Percentiles rank a stretch among this genome's conserved stretches.
These are phyloP conservation scores for Drosophila mercatorum DNA, from an alignment of 2,888 invertebrate species.

Conservation along the genomic window DNA sequence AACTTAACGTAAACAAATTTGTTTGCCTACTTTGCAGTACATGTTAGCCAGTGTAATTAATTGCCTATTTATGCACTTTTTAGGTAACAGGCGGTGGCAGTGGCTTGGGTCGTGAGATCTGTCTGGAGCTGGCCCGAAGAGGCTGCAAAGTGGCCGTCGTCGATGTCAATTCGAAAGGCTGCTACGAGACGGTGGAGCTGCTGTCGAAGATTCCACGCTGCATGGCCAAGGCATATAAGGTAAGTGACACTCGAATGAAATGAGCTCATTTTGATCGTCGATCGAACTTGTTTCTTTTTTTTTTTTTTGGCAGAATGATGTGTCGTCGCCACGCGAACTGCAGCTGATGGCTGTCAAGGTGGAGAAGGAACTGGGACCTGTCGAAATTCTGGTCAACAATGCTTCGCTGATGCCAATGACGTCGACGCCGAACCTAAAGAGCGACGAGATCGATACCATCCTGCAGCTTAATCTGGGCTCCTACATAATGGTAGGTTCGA, in stretches of 20 bases:
- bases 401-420: conserved; percentile 85
- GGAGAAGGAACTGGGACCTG: conserved; percentile 83
- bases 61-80: not conserved
- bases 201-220: conserved; percentile 81
- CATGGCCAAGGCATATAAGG: conserved; percentile 83
- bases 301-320: conserved; percentile 77
- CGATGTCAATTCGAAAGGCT: conserved; percentile 83
- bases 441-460: conserved; percentile 84
- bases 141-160: conserved; percentile 85
- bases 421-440: conserved; percentile 82
- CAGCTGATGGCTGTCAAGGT: conserved; percentile 82
- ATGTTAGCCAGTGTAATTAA: conserved; percentile 2
- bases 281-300: not conserved
- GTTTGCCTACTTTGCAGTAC: not conserved
- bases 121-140: conserved; percentile 83
- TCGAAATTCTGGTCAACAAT: conserved; percentile 85
- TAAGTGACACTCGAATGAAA: conserved; percentile 37
- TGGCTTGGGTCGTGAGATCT: conserved; percentile 85
- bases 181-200: conserved; percentile 82
- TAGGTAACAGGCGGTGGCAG: conserved; percentile 85
- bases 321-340: conserved; percentile 82
- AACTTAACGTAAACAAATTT: not conserved
- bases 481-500: conserved; percentile 83
- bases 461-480: conserved; percentile 85
- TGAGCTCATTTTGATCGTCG: not conserved